These are phyloP conservation scores for Drosophila lacertosa DNA, from an alignment of 1,140 invertebrate species.

Conservation along the genomic window DNA sequence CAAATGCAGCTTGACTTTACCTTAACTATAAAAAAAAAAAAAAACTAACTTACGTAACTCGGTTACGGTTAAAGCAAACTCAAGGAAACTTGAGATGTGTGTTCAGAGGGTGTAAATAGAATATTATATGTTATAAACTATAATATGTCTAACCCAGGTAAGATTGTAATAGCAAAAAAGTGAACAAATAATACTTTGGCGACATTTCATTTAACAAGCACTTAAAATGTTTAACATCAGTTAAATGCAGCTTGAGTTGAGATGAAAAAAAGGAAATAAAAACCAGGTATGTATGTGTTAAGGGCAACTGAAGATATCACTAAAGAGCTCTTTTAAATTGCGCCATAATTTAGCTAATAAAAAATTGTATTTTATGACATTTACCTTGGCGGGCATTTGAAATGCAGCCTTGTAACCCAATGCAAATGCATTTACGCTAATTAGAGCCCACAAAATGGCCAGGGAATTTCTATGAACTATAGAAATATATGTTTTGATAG, in stretches of 20 bases:
- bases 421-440: constrained; percentile 32
- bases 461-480: constrained; percentile 27
- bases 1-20: constrained; percentile 51
- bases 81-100: constrained; percentile 14
- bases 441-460: constrained; percentile 39
- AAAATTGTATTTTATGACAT: constrained; percentile 7
- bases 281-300: not conserved
- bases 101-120: not conserved
- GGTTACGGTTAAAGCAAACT: constrained; percentile 1
- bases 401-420: constrained; percentile 24
- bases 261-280: not conserved
- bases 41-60: constrained; percentile 4
- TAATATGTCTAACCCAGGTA: not conserved
- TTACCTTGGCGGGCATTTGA: constrained; percentile 14
- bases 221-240: too few species aligned
- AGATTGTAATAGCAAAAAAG: not conserved
- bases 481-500: constrained; percentile 58
- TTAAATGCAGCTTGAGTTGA: constrained; percentile 1
- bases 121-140: not conserved
- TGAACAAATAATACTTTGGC: constrained; percentile 3
- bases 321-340: not conserved
- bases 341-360: not conserved
- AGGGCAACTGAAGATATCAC: not conserved
- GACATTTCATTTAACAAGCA: constrained; percentile 3
- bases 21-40: constrained; percentile 4